Base-by-base conservation (phyloP, 2,888 invertebrate genomes). In the Isotomurus palustris region DNA sequence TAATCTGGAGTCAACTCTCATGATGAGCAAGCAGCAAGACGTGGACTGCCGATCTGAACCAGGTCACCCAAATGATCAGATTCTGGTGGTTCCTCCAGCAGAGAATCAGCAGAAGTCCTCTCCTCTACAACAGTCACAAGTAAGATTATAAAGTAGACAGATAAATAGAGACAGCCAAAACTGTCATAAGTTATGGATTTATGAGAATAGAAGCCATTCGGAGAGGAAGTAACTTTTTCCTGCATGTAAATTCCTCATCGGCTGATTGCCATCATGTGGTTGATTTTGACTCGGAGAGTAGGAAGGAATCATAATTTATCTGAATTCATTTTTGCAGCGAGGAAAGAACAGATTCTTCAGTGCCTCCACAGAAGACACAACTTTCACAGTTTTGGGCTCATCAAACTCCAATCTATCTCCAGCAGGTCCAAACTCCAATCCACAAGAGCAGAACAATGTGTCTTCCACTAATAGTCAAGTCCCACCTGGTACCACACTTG, bases 81-180 rank as follows among this genome's bases (percentile, higher is more conserved):
- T 66, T 25, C 52, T 70, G 43, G 58, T 62, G 25, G 68, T 66
- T 36, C 66, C 69, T 49, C 60, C 62, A 32, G 55, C 63, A 43
- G 62, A 60, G 5, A 64, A 66, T 43, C 59, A 53, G 27, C 54
- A 67, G 8, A 63, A 66, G 35, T 51, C 57, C 24, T 82, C 81
- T 70, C 80, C 81, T 73, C 76, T 82, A 61, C 80, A 80, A 57
- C 77, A 81, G 70, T 82, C 82, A 36, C 82, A 82, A 78, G 82
- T 82, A 71, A 73, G 19, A 53, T 36, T 25, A 44, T 44, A 25
- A 44, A 12, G 6, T 44, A 24, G 5, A 24, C 19, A 21, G 24
- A 21, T n/a, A n/a, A n/a, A 32, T 12, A 32, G 22, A 24, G 6
- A 3, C 8, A n/a, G 17, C 10, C 41, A n/a, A n/a, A n/a, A n/a